Conservation (phyloP, 2,888 invertebrate species). For the Lysandra bellargus region DNA sequence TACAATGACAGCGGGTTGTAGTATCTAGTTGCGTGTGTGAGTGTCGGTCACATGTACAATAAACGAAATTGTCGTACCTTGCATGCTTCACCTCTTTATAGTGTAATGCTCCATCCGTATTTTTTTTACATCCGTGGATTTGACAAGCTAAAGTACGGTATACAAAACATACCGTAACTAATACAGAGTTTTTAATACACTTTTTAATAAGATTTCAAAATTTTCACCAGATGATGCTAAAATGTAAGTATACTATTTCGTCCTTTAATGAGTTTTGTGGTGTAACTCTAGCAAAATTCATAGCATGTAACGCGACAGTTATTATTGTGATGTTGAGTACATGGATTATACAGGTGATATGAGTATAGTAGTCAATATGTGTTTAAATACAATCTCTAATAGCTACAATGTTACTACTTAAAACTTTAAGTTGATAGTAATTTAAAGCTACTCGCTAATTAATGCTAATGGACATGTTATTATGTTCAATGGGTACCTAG, state of each 20-base stretch:
- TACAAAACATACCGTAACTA: neutral
- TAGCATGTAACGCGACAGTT: neutral
- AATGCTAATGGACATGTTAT: constrained; percentile 15
- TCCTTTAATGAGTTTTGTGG: neutral
- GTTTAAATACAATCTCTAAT: constrained; percentile 13
- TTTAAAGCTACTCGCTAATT: constrained; percentile 10
- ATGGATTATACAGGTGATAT: constrained; percentile 5
- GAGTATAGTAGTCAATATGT: constrained; percentile 6
- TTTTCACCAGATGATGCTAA: neutral
- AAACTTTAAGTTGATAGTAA: neutral
- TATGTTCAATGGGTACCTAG: constrained; percentile 8
- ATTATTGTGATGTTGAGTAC: constrained; percentile 22
- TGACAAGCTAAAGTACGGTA: neutral
- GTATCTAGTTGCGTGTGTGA: too few species aligned
- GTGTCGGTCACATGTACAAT: too few species aligned
- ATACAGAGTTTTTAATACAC: neutral
- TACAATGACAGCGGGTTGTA: too few species aligned
- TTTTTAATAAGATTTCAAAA: neutral
- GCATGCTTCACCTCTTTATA: too few species aligned
- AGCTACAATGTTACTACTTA: constrained; percentile 3
- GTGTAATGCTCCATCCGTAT: too few species aligned
- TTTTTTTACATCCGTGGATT: neutral
- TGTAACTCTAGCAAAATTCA: neutral
- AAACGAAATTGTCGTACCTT: too few species aligned
- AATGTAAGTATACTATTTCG: neutral